phyloP scores from a whole-genome alignment of 2,888 invertebrate genomes.

The Dendrolimus houi region DNA sequence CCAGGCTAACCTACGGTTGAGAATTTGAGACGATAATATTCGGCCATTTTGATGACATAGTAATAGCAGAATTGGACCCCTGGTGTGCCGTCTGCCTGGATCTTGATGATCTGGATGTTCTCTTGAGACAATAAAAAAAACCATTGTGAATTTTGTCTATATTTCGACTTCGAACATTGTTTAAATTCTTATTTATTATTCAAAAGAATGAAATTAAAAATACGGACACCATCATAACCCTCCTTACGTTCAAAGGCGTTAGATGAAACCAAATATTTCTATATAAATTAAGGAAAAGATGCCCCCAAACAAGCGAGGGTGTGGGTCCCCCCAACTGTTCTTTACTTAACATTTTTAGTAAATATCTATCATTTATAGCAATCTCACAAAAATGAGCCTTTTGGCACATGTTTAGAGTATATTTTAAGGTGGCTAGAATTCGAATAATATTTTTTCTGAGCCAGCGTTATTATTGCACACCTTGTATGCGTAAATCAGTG shows the following conservation, averaged over 20 bases:
- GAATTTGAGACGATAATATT: too few relatives aligned
- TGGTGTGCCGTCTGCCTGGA: too few relatives aligned
- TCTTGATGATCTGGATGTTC: too few relatives aligned
- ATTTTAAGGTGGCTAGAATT: constrained; percentile 31
- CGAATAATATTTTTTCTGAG: constrained; percentile 62
- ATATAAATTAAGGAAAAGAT: constrained; percentile 74
- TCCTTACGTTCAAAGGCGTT: constrained; percentile 55
- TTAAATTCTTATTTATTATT: too few relatives aligned
- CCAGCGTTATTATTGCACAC: constrained; percentile 73
- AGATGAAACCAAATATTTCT: constrained; percentile 67
- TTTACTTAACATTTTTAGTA: constrained; percentile 67
- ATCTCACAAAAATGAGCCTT: constrained; percentile 36
- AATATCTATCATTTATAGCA: constrained; percentile 44
- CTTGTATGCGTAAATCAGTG: constrained; percentile 76
- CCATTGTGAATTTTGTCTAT: too few relatives aligned
- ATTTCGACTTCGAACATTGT: too few relatives aligned
- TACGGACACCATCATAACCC: constrained; percentile 23
- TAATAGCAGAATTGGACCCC: too few relatives aligned
- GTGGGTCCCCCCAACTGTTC: constrained; percentile 56
- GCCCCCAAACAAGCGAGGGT: constrained; percentile 61
- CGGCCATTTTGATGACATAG: too few relatives aligned
- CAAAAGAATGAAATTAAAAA: background rate
- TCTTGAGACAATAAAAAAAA: too few relatives aligned
- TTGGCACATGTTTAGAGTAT: constrained; percentile 21
- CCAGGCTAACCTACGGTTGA: too few relatives aligned